Base-by-base conservation (phyloP, 1,140 invertebrate species). In the Sycobia sp. region DNA sequence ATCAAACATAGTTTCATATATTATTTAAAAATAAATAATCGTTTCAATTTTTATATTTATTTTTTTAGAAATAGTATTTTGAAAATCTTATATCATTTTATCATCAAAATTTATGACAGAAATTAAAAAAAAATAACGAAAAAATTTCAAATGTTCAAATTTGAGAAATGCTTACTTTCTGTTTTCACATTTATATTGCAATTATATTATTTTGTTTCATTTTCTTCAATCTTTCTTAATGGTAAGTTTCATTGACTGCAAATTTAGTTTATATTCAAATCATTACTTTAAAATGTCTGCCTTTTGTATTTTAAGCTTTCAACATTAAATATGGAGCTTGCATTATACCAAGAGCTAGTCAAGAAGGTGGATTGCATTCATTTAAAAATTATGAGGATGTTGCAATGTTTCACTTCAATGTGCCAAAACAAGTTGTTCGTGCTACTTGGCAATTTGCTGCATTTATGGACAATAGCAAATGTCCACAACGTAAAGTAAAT, bases 371-470 rank as follows among this genome's bases (percentile, higher is more conserved):
- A n/a, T 65, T 85, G 44, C 80, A 75, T 59, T 77, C 82, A 1
- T 86, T 82, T 49, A 78, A 77, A 70, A 84, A 75, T 66, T 85
- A 85, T 71, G 76, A 78, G 16, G 83, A 85, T 66, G 74, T 85
- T 32, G 75, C 82, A 5, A 76, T 83, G 50, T 85, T 86, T 71
- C 84, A 85, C 70, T 86, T 80, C 56, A 78, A 75, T 63, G 76
- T 86, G 44, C 84, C 84, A 29, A 76, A 75, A 56, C 83, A 85
- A 62, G 78, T 83, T 0, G 62, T 75, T 11, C 69, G 76, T 53
- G 84, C 82, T n/a, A 85, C 82, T 23, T 85, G 84, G 82, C 83
- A 85, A 63, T 86, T 86, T 74, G 79, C 83, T 14, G 83, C 83
- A 32, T 85, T 86, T 66, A 82, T 79, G 76, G 83, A 86, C 66